Base-by-base conservation (phyloP, 37 sponge, comb jelly and placozoan species). In the Spongilla lacustris region DNA sequence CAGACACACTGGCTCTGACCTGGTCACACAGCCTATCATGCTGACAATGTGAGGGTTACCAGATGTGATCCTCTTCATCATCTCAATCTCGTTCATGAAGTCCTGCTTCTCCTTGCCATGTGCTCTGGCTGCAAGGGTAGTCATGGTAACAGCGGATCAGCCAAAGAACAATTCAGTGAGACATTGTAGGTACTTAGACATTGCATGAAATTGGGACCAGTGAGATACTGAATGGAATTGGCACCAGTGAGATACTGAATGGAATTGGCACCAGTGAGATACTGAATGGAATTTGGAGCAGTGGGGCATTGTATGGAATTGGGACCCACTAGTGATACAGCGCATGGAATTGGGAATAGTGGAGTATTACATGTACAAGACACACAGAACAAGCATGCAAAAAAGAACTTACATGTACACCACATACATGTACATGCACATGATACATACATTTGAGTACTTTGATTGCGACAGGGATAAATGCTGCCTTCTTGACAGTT, bases 1-100 rank as follows among this genome's bases (percentile, higher is more conserved):
- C 30, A 93, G 88, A 2, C 84, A 68, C 76, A 93, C 29, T 14
- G 94, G 94, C 37, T 93, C 94, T 27, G 79, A 76, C 19, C n/a
- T 23, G 17, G 90, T 90, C 67, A 76, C 70, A 74, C 94, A 93
- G 21, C 94, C 94, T 0, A 93, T 69, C 94, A 93, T 93, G 71
- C 89, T 93, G 25, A 93, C 94, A 27, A 93, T 87, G 77, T 81
- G 87, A 35, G 50, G 74, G 29, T 79, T 77, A 24, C 75, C 69
- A 23, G 31, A 32, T 6, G 94, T 78, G 19, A 93, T 86, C 38
- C 50, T 89, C 88, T 93, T 93, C 94, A 93, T 93, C 78, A 86
- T 87, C 26, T 86, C 88, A 6, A 89, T 90, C 84, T 93, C 91
- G 36, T 89, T 90, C 66, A 90, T 36, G 35, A 93, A 93, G 66